Conservation (phyloP, 2,113 vertebrate species). For the Epinephelus fuscoguttatus region DNA sequence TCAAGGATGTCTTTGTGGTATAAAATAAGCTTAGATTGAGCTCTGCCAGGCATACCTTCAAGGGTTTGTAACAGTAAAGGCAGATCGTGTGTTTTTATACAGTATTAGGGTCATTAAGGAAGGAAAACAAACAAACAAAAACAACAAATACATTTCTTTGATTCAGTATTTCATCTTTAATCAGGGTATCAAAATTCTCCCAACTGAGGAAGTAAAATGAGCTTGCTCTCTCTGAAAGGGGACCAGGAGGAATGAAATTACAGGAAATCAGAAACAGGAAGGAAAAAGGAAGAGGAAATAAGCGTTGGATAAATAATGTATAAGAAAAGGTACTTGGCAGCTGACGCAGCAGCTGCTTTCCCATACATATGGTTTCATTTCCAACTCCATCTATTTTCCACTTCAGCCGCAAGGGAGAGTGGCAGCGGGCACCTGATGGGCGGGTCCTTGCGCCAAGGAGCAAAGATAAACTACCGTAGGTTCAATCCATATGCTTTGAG, state of each 20-base stretch:
- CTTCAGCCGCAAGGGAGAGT: slow-evolving; percentile 39
- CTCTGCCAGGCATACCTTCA: slow-evolving; percentile 30
- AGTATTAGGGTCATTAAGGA: slow-evolving; percentile 32
- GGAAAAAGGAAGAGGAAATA: slow-evolving; percentile 33
- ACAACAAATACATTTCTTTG: slow-evolving; percentile 41
- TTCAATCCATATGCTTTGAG: slow-evolving; percentile 44
- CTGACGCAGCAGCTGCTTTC: slow-evolving; percentile 67
- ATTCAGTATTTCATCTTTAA: slow-evolving; percentile 59
- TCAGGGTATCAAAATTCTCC: slow-evolving; percentile 33
- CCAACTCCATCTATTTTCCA: slow-evolving; percentile 54
- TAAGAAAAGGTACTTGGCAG: slow-evolving; percentile 51
- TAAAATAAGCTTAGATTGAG: slow-evolving; percentile 34
- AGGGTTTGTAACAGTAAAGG: slow-evolving; percentile 15
- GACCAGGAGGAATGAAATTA: slow-evolving; percentile 21
- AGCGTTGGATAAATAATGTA: slow-evolving; percentile 66
- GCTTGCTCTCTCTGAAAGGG: neutral
- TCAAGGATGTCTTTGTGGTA: slow-evolving; percentile 45
- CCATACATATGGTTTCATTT: slow-evolving; percentile 58
- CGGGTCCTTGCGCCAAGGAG: slow-evolving; percentile 16
- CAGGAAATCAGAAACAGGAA: slow-evolving; percentile 32
- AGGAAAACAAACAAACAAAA: slow-evolving; percentile 19
- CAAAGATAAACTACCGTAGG: slow-evolving; percentile 50
- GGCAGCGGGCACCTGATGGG: slow-evolving; percentile 38
- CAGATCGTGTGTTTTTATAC: slow-evolving; percentile 8
- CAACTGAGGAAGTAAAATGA: slow-evolving; percentile 17